phyloP scores from a whole-genome alignment of 2,888 invertebrate species.

The Drosophila mimica region DNA sequence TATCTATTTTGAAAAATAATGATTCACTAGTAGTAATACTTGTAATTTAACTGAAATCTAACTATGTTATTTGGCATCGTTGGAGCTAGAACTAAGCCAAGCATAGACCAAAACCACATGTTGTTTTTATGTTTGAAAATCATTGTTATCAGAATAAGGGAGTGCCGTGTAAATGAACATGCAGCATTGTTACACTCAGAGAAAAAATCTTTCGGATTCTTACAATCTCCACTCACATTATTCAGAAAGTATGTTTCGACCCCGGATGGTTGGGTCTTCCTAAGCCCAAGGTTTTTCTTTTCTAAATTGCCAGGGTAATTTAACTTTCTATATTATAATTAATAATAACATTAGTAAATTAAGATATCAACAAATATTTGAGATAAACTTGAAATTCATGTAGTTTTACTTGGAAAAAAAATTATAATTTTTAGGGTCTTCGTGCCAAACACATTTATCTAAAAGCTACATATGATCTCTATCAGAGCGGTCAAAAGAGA shows the following conservation, averaged over 20 bases:
- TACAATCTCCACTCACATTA: background rate
- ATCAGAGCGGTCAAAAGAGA: background rate
- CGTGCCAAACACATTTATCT: too few species aligned
- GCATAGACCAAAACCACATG: background rate
- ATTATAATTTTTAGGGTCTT: too few species aligned
- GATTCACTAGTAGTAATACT: background rate
- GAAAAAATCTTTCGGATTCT: background rate
- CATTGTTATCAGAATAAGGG: background rate
- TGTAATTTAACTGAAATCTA: background rate
- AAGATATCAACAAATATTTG: background rate
- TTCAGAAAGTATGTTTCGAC: background rate
- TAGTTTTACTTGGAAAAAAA: background rate
- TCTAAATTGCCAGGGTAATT: too few species aligned
- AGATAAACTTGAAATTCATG: background rate
- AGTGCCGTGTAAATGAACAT: conserved; percentile 1
- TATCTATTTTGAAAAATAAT: background rate
- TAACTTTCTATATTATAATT: background rate
- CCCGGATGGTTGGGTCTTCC: background rate
- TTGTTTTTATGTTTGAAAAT: background rate
- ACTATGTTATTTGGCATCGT: background rate
- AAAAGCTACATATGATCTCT: background rate
- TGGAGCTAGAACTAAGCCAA: conserved; percentile 4
- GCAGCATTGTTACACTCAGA: background rate
- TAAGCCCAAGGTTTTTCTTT: too few species aligned
- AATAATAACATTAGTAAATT: background rate